These are phyloP conservation scores for Egretta garzetta DNA, from an alignment of 2,113 vertebrate species.

Conservation along the genomic window DNA sequence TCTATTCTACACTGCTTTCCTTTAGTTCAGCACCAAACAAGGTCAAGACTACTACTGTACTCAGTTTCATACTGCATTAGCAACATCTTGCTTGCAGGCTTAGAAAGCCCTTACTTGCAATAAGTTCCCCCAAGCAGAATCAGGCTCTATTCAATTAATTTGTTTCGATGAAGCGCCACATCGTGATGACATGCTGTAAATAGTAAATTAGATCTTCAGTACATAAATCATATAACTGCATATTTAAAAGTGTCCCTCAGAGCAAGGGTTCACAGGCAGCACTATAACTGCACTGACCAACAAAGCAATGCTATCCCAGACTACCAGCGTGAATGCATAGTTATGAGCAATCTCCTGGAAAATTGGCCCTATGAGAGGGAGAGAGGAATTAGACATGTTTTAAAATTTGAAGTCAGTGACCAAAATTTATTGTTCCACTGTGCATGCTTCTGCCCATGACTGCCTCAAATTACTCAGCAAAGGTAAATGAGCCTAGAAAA, in stretches of 20 bases:
- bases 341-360: neutral
- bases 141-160: neutral
- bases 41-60: neutral
- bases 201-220: neutral
- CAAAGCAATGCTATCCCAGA: neutral
- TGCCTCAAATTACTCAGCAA: neutral
- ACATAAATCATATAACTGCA: neutral
- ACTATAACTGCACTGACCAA: neutral
- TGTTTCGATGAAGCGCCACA: neutral
- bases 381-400: neutral
- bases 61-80: neutral
- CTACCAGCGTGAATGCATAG: neutral
- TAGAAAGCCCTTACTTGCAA: neutral
- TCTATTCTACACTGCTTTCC: neutral
- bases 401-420: neutral
- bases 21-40: neutral
- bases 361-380: neutral
- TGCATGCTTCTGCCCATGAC: neutral
- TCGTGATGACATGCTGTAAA: neutral
- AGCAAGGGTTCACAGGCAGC: neutral
- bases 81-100: neutral
- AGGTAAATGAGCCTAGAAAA: constrained; percentile 2
- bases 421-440: neutral
- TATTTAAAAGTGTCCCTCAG: neutral
- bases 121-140: neutral